phyloP scores from a whole-genome alignment of 1,140 invertebrate species.

The Nasonia longicornis region DNA sequence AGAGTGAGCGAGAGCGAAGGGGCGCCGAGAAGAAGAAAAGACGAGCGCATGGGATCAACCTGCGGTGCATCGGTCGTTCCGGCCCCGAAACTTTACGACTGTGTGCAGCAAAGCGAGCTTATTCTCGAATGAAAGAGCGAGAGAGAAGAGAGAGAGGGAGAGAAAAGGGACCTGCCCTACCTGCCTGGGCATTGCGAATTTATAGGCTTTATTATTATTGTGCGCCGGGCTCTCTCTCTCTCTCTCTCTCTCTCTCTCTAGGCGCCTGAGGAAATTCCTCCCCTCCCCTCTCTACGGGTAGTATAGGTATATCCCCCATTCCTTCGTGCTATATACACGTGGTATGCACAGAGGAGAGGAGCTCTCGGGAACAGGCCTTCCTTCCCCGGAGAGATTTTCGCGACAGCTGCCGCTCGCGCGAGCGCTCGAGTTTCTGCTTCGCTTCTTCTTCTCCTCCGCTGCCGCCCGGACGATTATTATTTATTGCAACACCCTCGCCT shows the following conservation, averaged over 20 bases:
- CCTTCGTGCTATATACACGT: background rate
- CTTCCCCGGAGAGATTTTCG: slow-evolving; percentile 35
- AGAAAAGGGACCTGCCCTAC: slow-evolving; percentile 15
- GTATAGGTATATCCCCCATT: background rate
- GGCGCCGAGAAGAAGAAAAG: background rate
- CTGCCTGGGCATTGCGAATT: slow-evolving; percentile 37
- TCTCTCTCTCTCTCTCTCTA: background rate
- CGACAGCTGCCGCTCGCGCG: slow-evolving; percentile 36
- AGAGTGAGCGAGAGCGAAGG: no score
- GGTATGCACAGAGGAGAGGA: background rate
- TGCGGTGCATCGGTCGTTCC: slow-evolving; percentile 14
- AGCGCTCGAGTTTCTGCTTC: background rate
- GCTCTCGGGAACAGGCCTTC: background rate
- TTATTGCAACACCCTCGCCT: slow-evolving; percentile 42
- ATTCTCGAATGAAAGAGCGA: background rate
- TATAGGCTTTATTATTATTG: slow-evolving; percentile 39
- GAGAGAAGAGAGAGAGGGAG: background rate
- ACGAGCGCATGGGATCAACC: slow-evolving; percentile 3
- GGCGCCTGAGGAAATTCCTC: slow-evolving; percentile 39
- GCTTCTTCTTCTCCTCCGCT: background rate
- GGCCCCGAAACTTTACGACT: slow-evolving; percentile 40
- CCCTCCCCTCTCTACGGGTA: background rate
- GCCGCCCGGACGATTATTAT: slow-evolving; percentile 37
- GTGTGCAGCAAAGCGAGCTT: background rate
- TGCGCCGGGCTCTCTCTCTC: background rate